Conservation (phyloP, 2,888 invertebrate species). For the Chymomyza fuscimana region DNA sequence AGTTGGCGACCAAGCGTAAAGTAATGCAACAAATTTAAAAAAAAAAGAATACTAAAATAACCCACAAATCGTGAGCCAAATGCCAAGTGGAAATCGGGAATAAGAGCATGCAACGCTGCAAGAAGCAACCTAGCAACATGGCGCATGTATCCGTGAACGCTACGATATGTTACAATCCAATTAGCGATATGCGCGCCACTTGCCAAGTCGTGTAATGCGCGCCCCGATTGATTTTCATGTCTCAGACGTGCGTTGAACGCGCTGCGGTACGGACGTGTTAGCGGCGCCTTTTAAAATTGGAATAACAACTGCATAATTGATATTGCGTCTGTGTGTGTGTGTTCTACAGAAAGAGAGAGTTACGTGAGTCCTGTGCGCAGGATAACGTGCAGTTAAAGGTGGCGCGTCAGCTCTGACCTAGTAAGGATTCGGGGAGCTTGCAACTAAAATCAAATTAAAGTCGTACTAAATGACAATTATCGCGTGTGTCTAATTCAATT, state of each 20-base stretch:
- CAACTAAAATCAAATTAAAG: conserved; percentile 36
- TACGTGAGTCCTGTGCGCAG: conserved; percentile 44
- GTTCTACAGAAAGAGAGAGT: conserved; percentile 8
- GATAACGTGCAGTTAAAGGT: background rate
- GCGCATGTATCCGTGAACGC: conserved; percentile 30
- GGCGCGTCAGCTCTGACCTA: background rate
- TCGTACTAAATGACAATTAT: conserved; percentile 56
- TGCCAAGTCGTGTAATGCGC: conserved; percentile 56
- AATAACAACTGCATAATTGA: background rate
- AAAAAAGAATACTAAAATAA: conserved; percentile 13
- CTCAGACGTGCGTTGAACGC: conserved; percentile 77
- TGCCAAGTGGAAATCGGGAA: conserved; percentile 23
- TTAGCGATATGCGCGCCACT: conserved; percentile 66
- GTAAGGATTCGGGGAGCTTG: background rate
- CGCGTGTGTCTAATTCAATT: conserved; percentile 66
- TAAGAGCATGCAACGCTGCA: background rate
- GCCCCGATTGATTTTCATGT: conserved; percentile 57
- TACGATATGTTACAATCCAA: conserved; percentile 78
- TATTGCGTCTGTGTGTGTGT: background rate
- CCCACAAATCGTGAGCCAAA: conserved; percentile 34
- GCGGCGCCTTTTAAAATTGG: conserved; percentile 27
- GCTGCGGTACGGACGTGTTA: conserved; percentile 78
- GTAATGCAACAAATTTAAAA: conserved; percentile 48
- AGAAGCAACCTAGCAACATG: conserved; percentile 20
- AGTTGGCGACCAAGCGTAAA: conserved; percentile 33